Evolutionary conservation across 2,888 invertebrate genomes (phyloP), one percentile per base, ranked within the genome.

Genomic region (Itoplectis maculator): DNA sequence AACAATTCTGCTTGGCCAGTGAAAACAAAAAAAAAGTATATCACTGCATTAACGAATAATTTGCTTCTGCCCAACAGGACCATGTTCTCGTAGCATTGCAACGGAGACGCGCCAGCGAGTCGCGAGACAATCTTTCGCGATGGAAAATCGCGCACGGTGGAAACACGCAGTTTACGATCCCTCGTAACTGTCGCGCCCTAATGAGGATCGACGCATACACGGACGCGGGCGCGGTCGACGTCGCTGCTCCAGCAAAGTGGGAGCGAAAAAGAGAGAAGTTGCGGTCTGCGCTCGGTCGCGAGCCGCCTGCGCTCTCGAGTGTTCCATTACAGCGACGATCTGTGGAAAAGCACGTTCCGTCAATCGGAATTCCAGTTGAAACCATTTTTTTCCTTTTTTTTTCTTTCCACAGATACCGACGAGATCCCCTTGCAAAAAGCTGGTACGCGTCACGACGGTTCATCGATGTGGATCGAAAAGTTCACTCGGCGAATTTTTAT

Each of bases 151-250:
- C 29, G 49, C 42, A 23, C n/a, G n/a, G n/a, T n/a, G 51, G 73
- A 23, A 65, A 45, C 45, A 45, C 45, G n/a, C 37, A 69, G 51
- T 73, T 81, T 81, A 81, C 76, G 81, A 81, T 73, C 61, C n/a
- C 77, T 73, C 77, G 73, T 81, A 81, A 81, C 66, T 68, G 72
- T 81, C 81, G 56, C 54, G 45, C 73, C 37, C 72, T 73, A 81
- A 81, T 61, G 81, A 81, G 61, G 49, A 77, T 73, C 77, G 68
- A 81, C 61, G 68, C 45, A 54, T 68, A 29, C 40, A 23, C 13
- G 61, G 42, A 18, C 35, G 45, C 9, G 23, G 11, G 49, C 9
- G 23, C 20, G 49, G 15, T 23, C 3, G 9, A n/a, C 13, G 15
- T 23, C 3, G 9, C 8, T 13, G 35, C 59, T 11, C n/a, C 42